A percentile compares a stretch with the other conserved stretches of the same genome.
These are phyloP conservation scores for Tretioscincus oriximinensis DNA, from an alignment of 2,113 vertebrate genomes.

Conservation along the genomic window DNA sequence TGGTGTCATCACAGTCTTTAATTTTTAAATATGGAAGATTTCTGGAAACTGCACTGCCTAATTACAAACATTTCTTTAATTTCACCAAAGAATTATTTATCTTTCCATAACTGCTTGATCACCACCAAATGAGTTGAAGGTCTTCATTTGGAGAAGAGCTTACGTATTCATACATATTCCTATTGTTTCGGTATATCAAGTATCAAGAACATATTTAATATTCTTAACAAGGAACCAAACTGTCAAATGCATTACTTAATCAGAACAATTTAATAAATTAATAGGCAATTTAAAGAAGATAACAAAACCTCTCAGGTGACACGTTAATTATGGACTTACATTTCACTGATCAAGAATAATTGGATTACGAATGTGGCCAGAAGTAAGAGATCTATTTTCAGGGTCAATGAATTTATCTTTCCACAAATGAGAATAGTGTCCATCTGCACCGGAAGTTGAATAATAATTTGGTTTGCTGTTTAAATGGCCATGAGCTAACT, in stretches of 20 bases:
- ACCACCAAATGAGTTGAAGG: not conserved
- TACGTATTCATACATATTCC: slow-evolving; percentile 27
- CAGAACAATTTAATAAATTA: slow-evolving; percentile 65
- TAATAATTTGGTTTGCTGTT: slow-evolving; percentile 2
- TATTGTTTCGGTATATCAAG: slow-evolving; percentile 39
- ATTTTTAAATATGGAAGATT: no score
- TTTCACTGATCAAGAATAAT: slow-evolving; percentile 54
- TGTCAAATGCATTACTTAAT: slow-evolving; percentile 59
- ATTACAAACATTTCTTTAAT: no score
- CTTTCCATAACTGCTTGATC: not conserved
- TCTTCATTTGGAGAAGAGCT: not conserved
- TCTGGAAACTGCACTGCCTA: not conserved
- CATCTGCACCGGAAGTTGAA: not conserved
- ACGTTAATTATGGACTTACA: slow-evolving; percentile 66
- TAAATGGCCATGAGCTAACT: not conserved
- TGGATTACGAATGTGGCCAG: slow-evolving; percentile 52
- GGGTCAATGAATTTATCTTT: slow-evolving; percentile 68
- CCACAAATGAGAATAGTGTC: slow-evolving; percentile 16
- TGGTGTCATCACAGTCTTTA: no score
- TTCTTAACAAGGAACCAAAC: slow-evolving; percentile 45
- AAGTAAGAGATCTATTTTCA: slow-evolving; percentile 65
- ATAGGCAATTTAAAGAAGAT: slow-evolving; percentile 68
- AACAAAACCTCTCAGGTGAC: slow-evolving; percentile 60
- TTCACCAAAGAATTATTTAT: not conserved
- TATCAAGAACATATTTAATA: slow-evolving; percentile 53